Base-by-base conservation (phyloP, 2,797 vertebrate species). In the Adelosebastes latens region DNA sequence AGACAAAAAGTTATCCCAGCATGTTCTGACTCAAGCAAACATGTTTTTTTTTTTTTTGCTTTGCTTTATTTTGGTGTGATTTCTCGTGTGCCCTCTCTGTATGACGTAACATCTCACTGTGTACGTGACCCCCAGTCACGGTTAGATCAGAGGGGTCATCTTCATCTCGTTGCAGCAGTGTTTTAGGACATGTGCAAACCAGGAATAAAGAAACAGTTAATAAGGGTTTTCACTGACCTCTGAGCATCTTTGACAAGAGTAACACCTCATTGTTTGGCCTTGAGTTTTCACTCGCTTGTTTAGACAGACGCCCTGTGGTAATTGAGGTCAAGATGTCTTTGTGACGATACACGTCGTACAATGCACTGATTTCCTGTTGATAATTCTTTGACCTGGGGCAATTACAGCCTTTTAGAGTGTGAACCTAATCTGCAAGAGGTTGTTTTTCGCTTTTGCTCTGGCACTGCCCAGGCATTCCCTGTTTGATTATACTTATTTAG, bases 291-390 rank as follows among this genome's bases (percentile, higher is more conserved):
- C 80, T 67, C 6, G 2, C 32, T 80, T 88, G 78, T 86, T 86
- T 80, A 80, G 82, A 82, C 62, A 79, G 76, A 75, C 81, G 59
- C 76, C 58, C 66, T 64, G 74, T 80, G 80, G 66, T 93, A 94
- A 93, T 91, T 93, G 92, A 91, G 92, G 92, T 93, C 86, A 87
- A 77, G 69, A 86, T 84, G 88, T 89, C 83, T 79, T 62, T 0
- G 24, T 29, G 63, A 27, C 1, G 2, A 25, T 59, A 55, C 61
- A 70, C 24, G 52, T 72, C 20, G 32, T 52, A 67, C 83, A 88
- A 79, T 77, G 75, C 63, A 24, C n/a, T 46, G 84, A 90, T 85
- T 87, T 84, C 4, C 27, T 70, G 76, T 85, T 75, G 74, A 85
- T 89, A 61, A 85, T 88, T 83, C 27, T 60, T 34, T 85, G 79